Evolutionary conservation across 1,140 invertebrate species (phyloP), one percentile per base, ranked within the genome.

Genomic region (Drosophila parvula): DNA sequence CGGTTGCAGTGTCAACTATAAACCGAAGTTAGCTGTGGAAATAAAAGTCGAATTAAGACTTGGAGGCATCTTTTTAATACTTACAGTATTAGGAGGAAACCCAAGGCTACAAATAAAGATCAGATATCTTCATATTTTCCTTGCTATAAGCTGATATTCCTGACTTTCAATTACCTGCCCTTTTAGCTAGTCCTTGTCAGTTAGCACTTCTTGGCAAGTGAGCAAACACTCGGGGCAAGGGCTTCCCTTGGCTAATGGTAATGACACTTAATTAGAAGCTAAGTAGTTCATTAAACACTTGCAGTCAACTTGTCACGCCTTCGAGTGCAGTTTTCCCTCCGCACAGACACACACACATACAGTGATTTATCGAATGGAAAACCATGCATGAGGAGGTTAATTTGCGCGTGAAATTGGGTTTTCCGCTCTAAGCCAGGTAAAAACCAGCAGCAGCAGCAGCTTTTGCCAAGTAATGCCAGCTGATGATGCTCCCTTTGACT

Each of bases 181-280:
- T 14, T 38, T 38, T 34, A 14, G 36, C 16, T 7, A 12, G 10
- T n/a, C 4, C 60, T 7, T 43, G n/a, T 4, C 30, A 27, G 12
- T 11, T 4, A 32, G 55, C 12, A 11, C 12, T 38, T 14, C n/a
- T 48, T 62, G 47, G 36, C 36, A 41, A 34, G 34, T 41, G 50
- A 12, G 59, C 58, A 76, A 83, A 51, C 77, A 80, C 58, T 79
- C 69, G 22, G 11, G 22, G 12, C 28, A 67, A 73, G 60, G n/a
- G n/a, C n/a, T n/a, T n/a, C 40, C 74, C 51, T 80, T 83, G 59
- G 64, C 64, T 65, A 62, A 61, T 63, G 68, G 64, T 74, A 74
- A 86, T 79, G 67, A 43, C 64, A 75, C 84, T 89, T 88, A 84
- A 84, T 88, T 78, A 67, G 58, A 78, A 74, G 53, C 69, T 73